Evolutionary conservation across 2,888 invertebrate genomes (phyloP), one percentile per base, ranked within the genome.

Genomic region (Apotomis capreana): DNA sequence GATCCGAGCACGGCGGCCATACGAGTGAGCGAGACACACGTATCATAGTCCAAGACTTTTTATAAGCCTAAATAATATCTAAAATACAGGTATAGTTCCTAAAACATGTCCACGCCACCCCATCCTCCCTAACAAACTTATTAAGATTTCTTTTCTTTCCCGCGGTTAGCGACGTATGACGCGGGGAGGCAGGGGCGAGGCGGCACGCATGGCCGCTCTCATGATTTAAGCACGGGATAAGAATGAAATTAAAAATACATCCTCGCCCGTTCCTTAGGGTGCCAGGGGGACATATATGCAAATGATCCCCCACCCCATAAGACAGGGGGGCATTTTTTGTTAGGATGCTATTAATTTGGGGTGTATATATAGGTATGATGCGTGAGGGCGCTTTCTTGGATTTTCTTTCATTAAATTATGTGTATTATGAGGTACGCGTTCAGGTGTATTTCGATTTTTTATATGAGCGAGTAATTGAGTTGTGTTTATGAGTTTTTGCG

Each of bases 171-270:
- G 92, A 93, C 92, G 92, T 93, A 93, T 93, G 92, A 92, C 92
- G 92, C 91, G 89, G 80, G 82, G 83, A 80, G 78, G 79, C 76
- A 77, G 65, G 78, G 74, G 78, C 80, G 81, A 80, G 77, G 76
- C 84, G 86, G 88, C 92, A 92, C 93, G 93, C 93, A 93, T 93
- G 93, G 93, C 91, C 92, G 93, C 92, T 89, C 90, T 90, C 92
- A 93, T 93, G 92, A 93, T 92, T 93, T 92, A 93, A 93, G 93
- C 91, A 89, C 91, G 88, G 93, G 92, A 92, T 93, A 93, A 93
- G 93, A 93, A 93, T 92, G 92, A 93, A 93, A 93, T 93, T 93
- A 93, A 93, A 93, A 93, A 93, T 93, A 93, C 93, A 93, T 93
- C 93, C 92, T 79, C 86, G 83, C 84, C 26, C 88, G 88, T 88